phyloP scores from a whole-genome alignment of 2,113 vertebrate species.

The Morone saxatilis region DNA sequence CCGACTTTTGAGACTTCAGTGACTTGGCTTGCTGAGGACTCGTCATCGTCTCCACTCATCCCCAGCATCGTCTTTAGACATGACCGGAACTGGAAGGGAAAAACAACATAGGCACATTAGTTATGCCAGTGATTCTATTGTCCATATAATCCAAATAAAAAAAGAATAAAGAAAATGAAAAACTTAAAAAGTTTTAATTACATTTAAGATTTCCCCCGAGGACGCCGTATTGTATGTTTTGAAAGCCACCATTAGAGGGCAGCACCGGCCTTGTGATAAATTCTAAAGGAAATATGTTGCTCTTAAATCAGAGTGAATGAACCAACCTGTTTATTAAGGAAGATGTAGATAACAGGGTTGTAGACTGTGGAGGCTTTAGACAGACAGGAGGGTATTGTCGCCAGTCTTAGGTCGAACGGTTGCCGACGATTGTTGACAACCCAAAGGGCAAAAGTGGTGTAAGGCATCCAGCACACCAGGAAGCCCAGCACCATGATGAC shows the following conservation, averaged over 20 bases:
- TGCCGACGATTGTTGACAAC: constrained; percentile 75
- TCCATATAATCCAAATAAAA: background rate
- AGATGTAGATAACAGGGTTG: constrained; percentile 85
- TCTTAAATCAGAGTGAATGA: background rate
- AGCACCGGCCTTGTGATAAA: background rate
- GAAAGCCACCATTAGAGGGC: constrained; percentile 20
- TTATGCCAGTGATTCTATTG: too few species aligned
- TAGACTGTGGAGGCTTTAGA: constrained; percentile 85
- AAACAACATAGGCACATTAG: background rate
- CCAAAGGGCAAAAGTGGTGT: constrained; percentile 82
- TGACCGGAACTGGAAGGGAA: constrained; percentile 71
- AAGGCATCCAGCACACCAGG: constrained; percentile 84
- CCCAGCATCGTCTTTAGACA: constrained; percentile 79
- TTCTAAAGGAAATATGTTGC: background rate
- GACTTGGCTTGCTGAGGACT: constrained; percentile 72
- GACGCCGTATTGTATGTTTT: constrained; percentile 4
- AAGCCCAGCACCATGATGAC: constrained; percentile 85
- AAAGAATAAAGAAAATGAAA: background rate
- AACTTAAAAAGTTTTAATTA: background rate
- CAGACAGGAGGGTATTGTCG: constrained; percentile 81
- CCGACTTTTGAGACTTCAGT: constrained; percentile 86
- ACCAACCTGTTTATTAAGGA: constrained; percentile 85
- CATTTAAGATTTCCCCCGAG: background rate
- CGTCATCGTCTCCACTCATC: constrained; percentile 80
- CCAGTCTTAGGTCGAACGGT: constrained; percentile 79